A percentile compares a stretch with the other conserved stretches of the same genome.
phyloP scores from a whole-genome alignment of 2,888 invertebrate genomes.

The Heterodera filipjevi region DNA sequence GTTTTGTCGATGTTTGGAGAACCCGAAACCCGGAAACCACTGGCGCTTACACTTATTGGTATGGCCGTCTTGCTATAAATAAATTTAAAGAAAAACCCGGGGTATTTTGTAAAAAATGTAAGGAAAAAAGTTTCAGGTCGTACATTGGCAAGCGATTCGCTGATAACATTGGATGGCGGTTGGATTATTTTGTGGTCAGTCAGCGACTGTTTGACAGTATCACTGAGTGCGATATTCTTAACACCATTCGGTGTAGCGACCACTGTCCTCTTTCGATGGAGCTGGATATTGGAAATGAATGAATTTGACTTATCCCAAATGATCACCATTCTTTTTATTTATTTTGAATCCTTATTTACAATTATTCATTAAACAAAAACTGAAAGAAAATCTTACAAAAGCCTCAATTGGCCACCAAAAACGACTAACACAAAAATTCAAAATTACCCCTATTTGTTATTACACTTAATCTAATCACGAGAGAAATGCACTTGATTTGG shows the following conservation, averaged over 20 bases:
- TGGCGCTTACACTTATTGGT: slow-evolving; percentile 59
- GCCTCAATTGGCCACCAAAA: no score
- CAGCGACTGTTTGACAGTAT: slow-evolving; percentile 76
- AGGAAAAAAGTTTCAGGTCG: slow-evolving; percentile 79
- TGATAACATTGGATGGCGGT: slow-evolving; percentile 92
- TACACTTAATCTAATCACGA: no score
- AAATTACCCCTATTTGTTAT: no score
- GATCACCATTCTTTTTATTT: background rate
- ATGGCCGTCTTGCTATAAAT: background rate
- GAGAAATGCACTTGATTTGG: no score
- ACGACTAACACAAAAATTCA: no score
- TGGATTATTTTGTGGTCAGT: slow-evolving; percentile 92
- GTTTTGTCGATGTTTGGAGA: slow-evolving; percentile 84
- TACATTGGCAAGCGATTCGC: slow-evolving; percentile 84
- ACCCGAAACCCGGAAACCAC: slow-evolving; percentile 81
- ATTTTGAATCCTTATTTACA: background rate
- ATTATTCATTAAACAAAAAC: no score
- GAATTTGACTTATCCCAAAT: background rate
- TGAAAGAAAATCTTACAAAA: no score
- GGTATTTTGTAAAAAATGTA: no score
- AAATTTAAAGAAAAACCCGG: no score
- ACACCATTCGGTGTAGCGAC: slow-evolving; percentile 76
- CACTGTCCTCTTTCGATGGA: slow-evolving; percentile 44
- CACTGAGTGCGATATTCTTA: slow-evolving; percentile 81
- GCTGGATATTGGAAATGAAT: slow-evolving; percentile 40